Evolutionary conservation across 2,797 vertebrate species (phyloP).

Genomic region (Sternotherus odoratus): DNA sequence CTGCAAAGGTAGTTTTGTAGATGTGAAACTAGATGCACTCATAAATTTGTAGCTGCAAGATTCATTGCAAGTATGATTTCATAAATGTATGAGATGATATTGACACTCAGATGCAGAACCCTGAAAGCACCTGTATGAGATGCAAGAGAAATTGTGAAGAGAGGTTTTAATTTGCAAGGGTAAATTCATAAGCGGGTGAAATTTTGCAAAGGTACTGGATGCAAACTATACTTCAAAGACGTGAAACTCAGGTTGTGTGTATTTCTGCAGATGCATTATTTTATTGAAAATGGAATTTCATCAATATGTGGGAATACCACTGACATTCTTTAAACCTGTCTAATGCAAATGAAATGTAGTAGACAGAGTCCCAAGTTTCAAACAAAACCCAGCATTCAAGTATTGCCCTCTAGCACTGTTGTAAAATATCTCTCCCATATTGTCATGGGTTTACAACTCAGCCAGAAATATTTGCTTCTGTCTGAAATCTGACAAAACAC

Average conservation of each 20-base stretch:
- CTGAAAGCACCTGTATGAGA: too few relatives aligned
- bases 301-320: conserved; percentile 3
- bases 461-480: conserved; percentile 73
- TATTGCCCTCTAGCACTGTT: background rate
- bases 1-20: background rate
- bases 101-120: accelerated
- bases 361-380: background rate
- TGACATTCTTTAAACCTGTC: background rate
- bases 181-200: accelerated
- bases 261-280: conserved; percentile 8
- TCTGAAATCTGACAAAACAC: conserved; percentile 68
- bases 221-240: background rate
- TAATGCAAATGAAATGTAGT: background rate
- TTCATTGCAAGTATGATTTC: accelerated
- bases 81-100: accelerated
- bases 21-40: accelerated
- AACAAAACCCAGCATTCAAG: background rate
- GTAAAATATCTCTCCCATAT: conserved; percentile 54
- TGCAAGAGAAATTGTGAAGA: accelerated
- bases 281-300: background rate
- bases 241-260: conserved; percentile 29
- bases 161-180: background rate
- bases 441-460: conserved; percentile 51
- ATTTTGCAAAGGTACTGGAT: accelerated
- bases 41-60: accelerated